Evolutionary conservation across 2,888 invertebrate genomes (phyloP).

Genomic region (Arge pagana): DNA sequence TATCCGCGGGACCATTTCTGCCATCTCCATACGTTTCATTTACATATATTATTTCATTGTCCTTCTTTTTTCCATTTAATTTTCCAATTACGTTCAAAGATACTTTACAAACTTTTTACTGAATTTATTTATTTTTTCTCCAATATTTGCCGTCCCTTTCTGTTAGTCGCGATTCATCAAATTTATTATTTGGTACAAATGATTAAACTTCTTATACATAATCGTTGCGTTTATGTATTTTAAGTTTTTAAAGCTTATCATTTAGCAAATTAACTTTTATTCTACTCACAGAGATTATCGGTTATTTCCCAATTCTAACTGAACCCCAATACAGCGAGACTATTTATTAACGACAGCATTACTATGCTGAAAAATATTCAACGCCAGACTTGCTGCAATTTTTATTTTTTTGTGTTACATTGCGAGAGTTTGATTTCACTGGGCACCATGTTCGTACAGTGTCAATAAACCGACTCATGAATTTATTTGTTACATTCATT

Average conservation of each 20-base stretch:
- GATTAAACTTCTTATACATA: not conserved
- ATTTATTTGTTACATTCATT: too few species aligned
- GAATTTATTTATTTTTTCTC: not conserved
- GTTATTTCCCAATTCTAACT: too few species aligned
- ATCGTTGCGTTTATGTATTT: not conserved
- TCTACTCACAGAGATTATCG: too few species aligned
- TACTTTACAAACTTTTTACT: conserved; percentile 19
- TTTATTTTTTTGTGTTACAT: conserved; percentile 1
- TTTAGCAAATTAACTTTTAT: too few species aligned
- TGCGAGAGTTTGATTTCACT: not conserved
- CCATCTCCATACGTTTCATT: conserved; percentile 41
- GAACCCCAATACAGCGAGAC: too few species aligned
- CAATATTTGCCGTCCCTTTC: not conserved
- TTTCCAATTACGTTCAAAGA: not conserved
- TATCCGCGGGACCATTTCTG: conserved; percentile 35
- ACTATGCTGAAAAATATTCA: conserved; percentile 16
- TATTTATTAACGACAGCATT: too few species aligned
- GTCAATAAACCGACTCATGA: too few species aligned
- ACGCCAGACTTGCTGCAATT: not conserved
- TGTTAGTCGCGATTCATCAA: not conserved
- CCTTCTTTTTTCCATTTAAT: not conserved
- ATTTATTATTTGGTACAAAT: not conserved
- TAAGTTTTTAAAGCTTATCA: not conserved
- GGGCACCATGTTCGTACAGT: not conserved
- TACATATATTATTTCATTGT: conserved; percentile 24